Conservation (phyloP, 2,797 vertebrate genomes). For the Melanogrammus aeglefinus region DNA sequence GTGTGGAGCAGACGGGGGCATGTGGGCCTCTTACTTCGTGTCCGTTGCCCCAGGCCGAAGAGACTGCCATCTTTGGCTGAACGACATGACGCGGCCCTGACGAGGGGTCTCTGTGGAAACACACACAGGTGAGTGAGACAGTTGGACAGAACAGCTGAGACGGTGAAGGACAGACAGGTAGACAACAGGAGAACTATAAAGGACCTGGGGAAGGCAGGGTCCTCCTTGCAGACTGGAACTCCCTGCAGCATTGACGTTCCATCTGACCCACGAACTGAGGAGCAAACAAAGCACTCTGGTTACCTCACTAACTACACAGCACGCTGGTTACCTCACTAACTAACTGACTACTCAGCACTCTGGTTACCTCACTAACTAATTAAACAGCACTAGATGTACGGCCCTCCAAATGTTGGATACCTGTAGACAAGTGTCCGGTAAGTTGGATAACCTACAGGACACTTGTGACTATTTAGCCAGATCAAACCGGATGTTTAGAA, state of each 20-base stretch:
- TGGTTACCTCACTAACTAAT: too few species aligned
- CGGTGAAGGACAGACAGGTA: not conserved
- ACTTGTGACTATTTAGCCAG: too few species aligned
- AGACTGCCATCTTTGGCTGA: conserved; percentile 87
- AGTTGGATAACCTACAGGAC: too few species aligned
- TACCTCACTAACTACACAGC: too few species aligned
- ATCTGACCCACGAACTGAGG: conserved; percentile 84
- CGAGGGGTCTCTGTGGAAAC: conserved; percentile 52
- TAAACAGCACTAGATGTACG: not conserved
- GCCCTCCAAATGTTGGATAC: not conserved
- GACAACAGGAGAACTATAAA: not conserved
- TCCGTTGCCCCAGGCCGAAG: conserved; percentile 90
- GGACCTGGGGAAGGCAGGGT: conserved; percentile 75
- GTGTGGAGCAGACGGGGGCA: not conserved
- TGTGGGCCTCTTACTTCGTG: conserved; percentile 72
- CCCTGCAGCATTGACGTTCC: conserved; percentile 84
- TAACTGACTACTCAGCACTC: too few species aligned
- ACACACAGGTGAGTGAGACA: not conserved
- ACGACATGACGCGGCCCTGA: conserved; percentile 77
- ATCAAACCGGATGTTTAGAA: too few species aligned
- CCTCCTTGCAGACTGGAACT: conserved; percentile 82
- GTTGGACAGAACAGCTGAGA: not conserved
- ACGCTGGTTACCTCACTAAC: too few species aligned
- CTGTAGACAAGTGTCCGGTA: not conserved
- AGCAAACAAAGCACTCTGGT: not conserved